Base-by-base conservation (phyloP, 1,140 invertebrate genomes). In the Lepidurus arcticus region DNA sequence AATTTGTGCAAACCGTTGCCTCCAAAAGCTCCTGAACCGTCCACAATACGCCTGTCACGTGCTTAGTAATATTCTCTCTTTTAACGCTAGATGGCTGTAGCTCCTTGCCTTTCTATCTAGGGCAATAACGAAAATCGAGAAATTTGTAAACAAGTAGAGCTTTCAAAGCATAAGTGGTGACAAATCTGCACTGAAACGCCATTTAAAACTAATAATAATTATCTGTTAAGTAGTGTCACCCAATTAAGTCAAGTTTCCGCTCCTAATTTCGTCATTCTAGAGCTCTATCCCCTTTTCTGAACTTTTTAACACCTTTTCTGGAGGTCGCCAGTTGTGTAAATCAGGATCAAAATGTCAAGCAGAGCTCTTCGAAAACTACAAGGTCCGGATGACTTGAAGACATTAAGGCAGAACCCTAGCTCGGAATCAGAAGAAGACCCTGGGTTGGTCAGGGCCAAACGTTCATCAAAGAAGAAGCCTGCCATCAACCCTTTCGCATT, bases 341-440 rank as follows among this genome's bases (percentile, higher is more conserved):
- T n/a, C 13, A 8, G 6, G 7, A 42, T 8, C 26, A 76, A 21
- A 42, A 91, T 91, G 90, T 90, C 90, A 16, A 89, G 87, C 47
- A 85, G 89, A 82, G 87, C 89, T 75, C 83, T 91, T 47, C 86
- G 89, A 80, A 90, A 90, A 83, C 84, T 90, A 79, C 88, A 90
- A 81, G 88, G 88, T 4, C 86, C 86, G 78, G 84, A 87, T 77
- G 76, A 83, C 8, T 82, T 84, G 74, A 83, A 86, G 21, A 80
- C 85, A 43, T 80, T 85, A 7, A 86, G 86, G 76, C 81, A 81
- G 26, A 87, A 88, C 81, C 81, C 85, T 42, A 82, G 81, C n/a
- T 87, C 86, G 74, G 87, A 88, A 42, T 34, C 73, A 79, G 86
- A 86, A 45, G 83, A 85, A 75, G 85, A 85, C 73, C 84, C 84